These are phyloP conservation scores for Belgica antarctica DNA, from an alignment of 2,888 invertebrate genomes.

Conservation along the genomic window DNA sequence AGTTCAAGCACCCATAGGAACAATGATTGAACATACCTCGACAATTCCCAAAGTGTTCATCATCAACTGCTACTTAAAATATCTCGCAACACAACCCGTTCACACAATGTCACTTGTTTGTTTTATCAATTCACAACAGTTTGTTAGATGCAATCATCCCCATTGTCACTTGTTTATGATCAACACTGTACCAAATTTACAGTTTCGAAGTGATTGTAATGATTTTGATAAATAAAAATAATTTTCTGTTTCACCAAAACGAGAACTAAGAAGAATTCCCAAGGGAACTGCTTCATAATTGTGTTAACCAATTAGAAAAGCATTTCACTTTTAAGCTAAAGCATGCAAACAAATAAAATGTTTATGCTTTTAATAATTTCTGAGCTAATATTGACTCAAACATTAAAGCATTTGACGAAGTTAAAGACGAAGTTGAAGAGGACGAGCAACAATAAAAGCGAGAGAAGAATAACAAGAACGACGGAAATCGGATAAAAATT, in stretches of 20 bases:
- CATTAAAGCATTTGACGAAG: background rate
- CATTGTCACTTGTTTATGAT: no score
- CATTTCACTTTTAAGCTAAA: background rate
- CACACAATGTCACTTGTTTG: no score
- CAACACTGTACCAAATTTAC: no score
- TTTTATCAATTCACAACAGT: no score
- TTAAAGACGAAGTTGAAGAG: background rate
- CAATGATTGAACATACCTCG: no score
- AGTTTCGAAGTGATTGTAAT: background rate
- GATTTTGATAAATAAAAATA: background rate
- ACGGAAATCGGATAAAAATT: conserved; percentile 5
- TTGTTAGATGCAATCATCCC: no score
- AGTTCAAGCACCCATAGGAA: no score
- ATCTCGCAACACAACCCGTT: no score
- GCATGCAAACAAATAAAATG: background rate
- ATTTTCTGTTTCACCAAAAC: background rate
- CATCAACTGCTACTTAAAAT: no score
- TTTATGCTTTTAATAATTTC: background rate
- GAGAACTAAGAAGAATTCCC: background rate
- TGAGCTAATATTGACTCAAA: background rate
- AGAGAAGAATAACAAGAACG: background rate
- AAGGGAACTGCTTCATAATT: no score
- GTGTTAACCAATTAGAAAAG: background rate
- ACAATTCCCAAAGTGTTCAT: no score
- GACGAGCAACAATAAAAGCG: background rate